These are phyloP conservation scores for Eutolmus rufibarbis DNA, from an alignment of 2,888 invertebrate genomes.

Conservation along the genomic window DNA sequence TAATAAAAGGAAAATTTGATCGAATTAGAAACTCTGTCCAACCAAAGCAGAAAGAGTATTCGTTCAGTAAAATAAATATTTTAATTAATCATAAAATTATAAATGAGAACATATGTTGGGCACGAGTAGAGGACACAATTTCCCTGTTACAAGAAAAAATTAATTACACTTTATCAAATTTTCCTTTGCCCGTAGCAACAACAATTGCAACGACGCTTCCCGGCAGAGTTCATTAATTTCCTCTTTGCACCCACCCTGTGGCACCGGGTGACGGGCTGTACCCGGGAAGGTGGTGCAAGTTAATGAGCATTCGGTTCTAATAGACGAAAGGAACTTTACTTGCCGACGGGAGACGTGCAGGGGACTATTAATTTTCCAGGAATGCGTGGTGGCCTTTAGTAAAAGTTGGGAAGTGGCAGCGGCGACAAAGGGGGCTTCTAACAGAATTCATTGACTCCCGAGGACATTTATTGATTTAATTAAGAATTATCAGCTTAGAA, in stretches of 20 bases:
- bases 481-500: conserved; percentile 34
- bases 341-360: neutral
- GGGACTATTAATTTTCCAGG: neutral
- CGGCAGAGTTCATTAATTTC: conserved; percentile 40
- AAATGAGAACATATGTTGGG: neutral
- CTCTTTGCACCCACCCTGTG: conserved; percentile 40
- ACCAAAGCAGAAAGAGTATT: neutral
- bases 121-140: neutral
- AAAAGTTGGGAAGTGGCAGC: neutral
- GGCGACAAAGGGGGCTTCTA: neutral
- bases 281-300: neutral
- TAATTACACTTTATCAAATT: conserved; percentile 10
- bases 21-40: neutral
- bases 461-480: neutral
- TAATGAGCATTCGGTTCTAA: neutral
- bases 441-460: neutral
- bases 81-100: neutral
- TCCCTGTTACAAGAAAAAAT: neutral
- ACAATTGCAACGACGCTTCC: conserved; percentile 30
- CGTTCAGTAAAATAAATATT: neutral
- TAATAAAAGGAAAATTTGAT: conserved; percentile 56
- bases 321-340: neutral
- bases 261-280: neutral
- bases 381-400: neutral
- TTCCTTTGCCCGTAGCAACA: neutral